Evolutionary conservation across 2,113 vertebrate species (phyloP), one percentile per base, ranked within the genome.

Genomic region (Furnarius figulus): DNA sequence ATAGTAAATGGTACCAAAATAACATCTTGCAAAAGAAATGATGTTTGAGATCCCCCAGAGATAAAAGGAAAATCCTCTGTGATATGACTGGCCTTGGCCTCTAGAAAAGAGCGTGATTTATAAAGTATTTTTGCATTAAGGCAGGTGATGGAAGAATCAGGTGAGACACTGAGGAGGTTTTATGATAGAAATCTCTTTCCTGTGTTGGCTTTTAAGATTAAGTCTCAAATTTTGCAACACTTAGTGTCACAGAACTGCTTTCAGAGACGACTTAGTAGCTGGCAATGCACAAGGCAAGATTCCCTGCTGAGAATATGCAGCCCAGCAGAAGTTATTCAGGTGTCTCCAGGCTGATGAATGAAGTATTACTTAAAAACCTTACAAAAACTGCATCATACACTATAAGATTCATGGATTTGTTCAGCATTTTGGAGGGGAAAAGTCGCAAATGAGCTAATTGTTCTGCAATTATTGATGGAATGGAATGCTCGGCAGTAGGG

Each of bases 391-490:
- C 44, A 72, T 85, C 49, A 53, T 30, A 46, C 37, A 76, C 56
- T 9, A 1, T n/a, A 72, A 73, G 58, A 85, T 62, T 46, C 81
- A 55, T 4, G 2, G 39, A 37, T 62, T 89, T 88, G 14, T 68
- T 89, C 10, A 10, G 66, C 40, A 50, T 84, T 84, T 91, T 82
- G 20, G 49, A 72, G 39, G 46, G 15, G 65, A 74, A 83, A 87
- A 85, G 68, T 42, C 20, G 3, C 78, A 91, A 96, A 93, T 87
- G 53, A 95, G 89, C 91, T 87, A 97, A 97, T 90, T 95, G 75
- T 85, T 81, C 85, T 66, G 75, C 68, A 94, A 91, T 93, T 96
- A 94, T 87, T 90, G 94, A 95, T 74, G 80, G 89, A 79, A 83
- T 6, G 33, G 35, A 80, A 93, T 90, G 74, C 58, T 95, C 77